Base-by-base conservation (phyloP, 2,113 vertebrate species). In the Hiodon tergisus region DNA sequence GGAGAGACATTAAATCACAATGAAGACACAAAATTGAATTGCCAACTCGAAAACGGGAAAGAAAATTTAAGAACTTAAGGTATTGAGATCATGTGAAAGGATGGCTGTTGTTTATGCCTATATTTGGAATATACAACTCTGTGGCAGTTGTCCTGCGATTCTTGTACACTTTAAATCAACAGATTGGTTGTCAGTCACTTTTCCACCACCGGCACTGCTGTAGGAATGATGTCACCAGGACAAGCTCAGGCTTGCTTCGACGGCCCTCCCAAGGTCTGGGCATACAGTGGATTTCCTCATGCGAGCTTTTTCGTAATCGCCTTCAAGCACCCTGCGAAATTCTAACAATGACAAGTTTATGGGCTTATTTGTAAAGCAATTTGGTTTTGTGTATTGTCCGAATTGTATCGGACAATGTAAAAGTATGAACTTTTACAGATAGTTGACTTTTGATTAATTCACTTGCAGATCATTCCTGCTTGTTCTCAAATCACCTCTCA, bases 251-350 rank as follows among this genome's bases (percentile, higher is more conserved):
- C 91, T 84, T 89, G 90, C 76, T 75, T 57, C 72, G 53, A 50
- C 72, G 79, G 82, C 81, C 85, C 90, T 88, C 87, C 89, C 87
- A 89, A 88, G 86, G 88, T 85, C 88, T 87, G 79, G 82, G 86
- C 80, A 67, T 71, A 72, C 72, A 47, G 52, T 63, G 51, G 5
- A 13, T 61, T 77, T 78, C 78, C 71, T 71, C 73, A 71, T 6
- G 72, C 72, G 63, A 76, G 71, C 78, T 80, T 79, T 83, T 65
- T 79, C 77, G 84, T 86, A 90, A 89, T 91, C 87, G 88, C 76
- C 83, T 75, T 68, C 88, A 82, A 82, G 74, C 82, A 78, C 79
- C 75, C 81, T 70, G 82, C 81, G 59, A 87, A 89, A 89, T 88
- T 81, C 85, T 80, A 81, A 77, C 77, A 76, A 69, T 80, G 78